phyloP scores from a whole-genome alignment of 2,797 vertebrate species.

The Myotis daubentonii region DNA sequence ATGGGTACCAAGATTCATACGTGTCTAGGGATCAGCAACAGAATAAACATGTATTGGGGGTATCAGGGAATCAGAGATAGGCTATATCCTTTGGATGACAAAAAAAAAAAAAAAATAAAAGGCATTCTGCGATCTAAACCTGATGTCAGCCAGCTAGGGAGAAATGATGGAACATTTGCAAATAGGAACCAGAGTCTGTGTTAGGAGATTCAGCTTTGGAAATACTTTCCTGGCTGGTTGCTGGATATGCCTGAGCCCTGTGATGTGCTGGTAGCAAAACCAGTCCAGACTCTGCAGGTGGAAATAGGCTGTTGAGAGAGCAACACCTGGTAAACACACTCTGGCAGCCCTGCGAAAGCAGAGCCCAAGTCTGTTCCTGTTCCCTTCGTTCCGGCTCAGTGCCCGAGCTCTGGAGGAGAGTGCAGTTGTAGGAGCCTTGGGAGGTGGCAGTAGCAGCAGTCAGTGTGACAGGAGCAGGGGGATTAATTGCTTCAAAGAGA shows the following conservation, averaged over 20 bases:
- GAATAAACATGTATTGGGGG: not conserved
- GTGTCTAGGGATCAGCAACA: not conserved
- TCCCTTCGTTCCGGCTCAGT: not conserved
- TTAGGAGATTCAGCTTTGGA: not conserved
- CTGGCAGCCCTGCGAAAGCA: not conserved
- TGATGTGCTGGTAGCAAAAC: not conserved
- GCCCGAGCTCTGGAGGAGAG: not conserved
- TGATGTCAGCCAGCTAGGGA: not conserved
- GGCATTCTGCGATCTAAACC: not conserved
- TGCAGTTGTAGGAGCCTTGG: not conserved
- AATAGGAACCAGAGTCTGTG: not conserved
- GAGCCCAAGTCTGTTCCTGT: not conserved
- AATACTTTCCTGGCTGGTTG: conserved; percentile 22
- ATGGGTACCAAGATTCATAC: not conserved
- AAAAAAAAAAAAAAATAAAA: not conserved
- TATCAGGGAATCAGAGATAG: not conserved
- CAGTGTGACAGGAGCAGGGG: not conserved
- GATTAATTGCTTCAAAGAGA: not conserved
- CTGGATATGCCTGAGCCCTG: conserved; percentile 20
- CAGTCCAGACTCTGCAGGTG: not conserved
- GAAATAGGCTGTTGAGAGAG: not conserved
- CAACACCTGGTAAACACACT: not conserved
- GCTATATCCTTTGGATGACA: not conserved
- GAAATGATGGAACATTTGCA: not conserved
- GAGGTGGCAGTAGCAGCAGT: not conserved